These are phyloP conservation scores for Muntiacus reevesi DNA, from an alignment of 2,113 vertebrate genomes.

Conservation along the genomic window DNA sequence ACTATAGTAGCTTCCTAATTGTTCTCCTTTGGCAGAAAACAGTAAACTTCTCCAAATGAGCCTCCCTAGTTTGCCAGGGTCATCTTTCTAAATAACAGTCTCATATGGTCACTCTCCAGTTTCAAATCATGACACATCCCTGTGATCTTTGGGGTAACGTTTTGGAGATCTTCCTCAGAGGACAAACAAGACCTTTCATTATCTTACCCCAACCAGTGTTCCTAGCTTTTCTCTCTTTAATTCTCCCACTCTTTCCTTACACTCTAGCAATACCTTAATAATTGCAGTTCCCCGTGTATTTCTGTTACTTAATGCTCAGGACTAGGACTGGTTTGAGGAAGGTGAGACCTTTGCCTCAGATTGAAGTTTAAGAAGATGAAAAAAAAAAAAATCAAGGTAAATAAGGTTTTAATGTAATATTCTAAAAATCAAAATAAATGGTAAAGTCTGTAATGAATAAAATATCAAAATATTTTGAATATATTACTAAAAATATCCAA, in stretches of 20 bases:
- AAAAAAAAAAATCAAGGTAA: background rate
- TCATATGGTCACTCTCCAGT: background rate
- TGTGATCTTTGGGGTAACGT: background rate
- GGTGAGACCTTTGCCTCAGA: background rate
- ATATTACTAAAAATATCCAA: background rate
- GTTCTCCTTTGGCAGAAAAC: background rate
- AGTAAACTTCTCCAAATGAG: background rate
- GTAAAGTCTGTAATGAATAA: background rate
- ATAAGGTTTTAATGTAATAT: background rate
- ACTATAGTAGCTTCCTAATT: background rate
- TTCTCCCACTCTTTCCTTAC: background rate
- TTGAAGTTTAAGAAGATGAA: background rate
- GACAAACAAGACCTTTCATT: background rate
- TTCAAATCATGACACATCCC: background rate
- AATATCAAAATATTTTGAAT: background rate
- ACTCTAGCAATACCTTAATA: background rate
- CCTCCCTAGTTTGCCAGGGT: background rate
- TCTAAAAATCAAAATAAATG: background rate
- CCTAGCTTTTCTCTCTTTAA: background rate
- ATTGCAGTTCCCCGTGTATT: background rate
- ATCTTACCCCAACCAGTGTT: background rate
- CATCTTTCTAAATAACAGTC: background rate
- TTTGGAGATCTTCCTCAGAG: background rate
- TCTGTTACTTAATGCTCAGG: background rate
- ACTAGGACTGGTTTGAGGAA: accelerated